Conservation (phyloP, 2,113 vertebrate genomes). For the Embiotoca jacksoni region DNA sequence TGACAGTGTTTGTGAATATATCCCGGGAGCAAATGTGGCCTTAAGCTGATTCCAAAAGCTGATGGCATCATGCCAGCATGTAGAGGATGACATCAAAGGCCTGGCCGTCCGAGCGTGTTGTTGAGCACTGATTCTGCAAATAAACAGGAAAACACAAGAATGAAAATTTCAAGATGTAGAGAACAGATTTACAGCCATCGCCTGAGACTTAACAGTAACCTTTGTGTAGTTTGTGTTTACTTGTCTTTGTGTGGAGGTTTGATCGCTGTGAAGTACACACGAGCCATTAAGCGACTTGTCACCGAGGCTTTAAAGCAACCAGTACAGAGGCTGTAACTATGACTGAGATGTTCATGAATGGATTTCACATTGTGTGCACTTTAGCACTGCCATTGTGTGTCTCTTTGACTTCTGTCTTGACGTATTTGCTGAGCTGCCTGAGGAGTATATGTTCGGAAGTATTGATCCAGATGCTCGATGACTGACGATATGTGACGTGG, state of each 20-base stretch:
- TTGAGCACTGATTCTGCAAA: constrained; percentile 18
- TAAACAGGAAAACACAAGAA: constrained; percentile 8
- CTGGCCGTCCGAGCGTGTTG: constrained; percentile 9
- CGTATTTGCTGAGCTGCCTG: constrained; percentile 26
- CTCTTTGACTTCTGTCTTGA: constrained; percentile 1
- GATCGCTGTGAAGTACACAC: neutral
- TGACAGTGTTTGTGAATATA: constrained; percentile 32
- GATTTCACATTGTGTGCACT: constrained; percentile 34
- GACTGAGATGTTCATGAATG: constrained; percentile 46
- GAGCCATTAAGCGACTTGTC: neutral
- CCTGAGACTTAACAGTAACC: neutral
- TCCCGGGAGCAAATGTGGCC: neutral
- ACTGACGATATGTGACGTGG: constrained; percentile 17
- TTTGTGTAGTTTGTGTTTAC: constrained; percentile 8
- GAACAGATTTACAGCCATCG: constrained; percentile 26
- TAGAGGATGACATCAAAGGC: constrained; percentile 26
- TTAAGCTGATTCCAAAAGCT: constrained; percentile 6
- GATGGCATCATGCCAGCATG: constrained; percentile 23
- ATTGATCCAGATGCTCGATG: constrained; percentile 45
- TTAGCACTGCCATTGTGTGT: constrained; percentile 15
- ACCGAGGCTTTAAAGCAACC: neutral
- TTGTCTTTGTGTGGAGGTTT: constrained; percentile 25
- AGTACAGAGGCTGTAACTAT: constrained; percentile 17
- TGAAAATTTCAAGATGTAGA: neutral
- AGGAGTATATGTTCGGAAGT: constrained; percentile 39